phyloP scores from a whole-genome alignment of 2,888 invertebrate species.

The Acleris emargana region DNA sequence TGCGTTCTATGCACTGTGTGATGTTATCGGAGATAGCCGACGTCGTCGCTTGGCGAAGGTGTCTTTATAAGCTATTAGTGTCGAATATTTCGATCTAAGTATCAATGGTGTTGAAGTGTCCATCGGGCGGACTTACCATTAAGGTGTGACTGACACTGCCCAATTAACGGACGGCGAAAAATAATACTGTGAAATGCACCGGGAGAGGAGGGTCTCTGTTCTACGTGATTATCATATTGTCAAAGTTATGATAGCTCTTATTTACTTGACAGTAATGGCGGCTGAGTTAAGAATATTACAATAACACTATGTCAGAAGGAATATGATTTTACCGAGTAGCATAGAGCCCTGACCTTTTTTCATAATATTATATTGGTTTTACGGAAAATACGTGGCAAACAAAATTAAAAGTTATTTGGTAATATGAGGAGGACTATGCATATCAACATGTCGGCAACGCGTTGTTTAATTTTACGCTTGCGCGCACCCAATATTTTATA shows the following conservation, averaged over 20 bases:
- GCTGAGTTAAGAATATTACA: too few species aligned
- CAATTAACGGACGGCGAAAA: too few species aligned
- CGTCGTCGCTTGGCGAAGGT: slow-evolving; percentile 10
- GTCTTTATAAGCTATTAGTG: background rate
- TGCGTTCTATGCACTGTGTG: slow-evolving; percentile 17
- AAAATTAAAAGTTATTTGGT: slow-evolving; percentile 10
- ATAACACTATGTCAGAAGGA: too few species aligned
- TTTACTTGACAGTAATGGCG: too few species aligned
- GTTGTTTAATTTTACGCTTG: slow-evolving; percentile 59
- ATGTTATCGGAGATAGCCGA: slow-evolving; percentile 4
- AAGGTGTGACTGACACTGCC: too few species aligned
- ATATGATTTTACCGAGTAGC: too few species aligned
- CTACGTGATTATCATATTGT: too few species aligned
- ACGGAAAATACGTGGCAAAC: background rate
- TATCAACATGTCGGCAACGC: slow-evolving; percentile 44
- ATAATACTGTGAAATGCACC: too few species aligned
- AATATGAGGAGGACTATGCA: slow-evolving; percentile 17
- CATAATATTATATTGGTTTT: background rate
- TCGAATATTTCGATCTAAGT: background rate
- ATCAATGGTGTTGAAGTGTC: background rate
- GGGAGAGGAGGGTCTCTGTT: too few species aligned
- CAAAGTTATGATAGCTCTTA: too few species aligned
- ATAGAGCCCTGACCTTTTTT: background rate
- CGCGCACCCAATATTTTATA: slow-evolving; percentile 55
- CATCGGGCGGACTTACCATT: too few species aligned